Evolutionary conservation across 2,888 invertebrate species (phyloP).

Genomic region (Strigamia maritima): DNA sequence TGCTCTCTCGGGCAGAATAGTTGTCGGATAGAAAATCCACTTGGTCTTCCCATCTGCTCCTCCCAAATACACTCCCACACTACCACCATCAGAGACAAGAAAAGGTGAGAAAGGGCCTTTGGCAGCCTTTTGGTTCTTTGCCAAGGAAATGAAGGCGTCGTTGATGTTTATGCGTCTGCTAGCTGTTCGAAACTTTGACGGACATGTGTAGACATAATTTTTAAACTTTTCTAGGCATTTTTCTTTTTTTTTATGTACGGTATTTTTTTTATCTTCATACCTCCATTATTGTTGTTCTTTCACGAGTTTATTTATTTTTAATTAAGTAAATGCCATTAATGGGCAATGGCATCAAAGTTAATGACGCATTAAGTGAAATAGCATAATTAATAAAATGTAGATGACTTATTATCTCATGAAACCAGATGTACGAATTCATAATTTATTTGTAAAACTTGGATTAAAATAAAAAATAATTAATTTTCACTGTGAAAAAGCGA

Average conservation of each 20-base stretch:
- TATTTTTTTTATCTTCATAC: background rate
- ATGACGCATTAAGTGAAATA: background rate
- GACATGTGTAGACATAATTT: slow-evolving; percentile 1
- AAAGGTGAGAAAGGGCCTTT: slow-evolving; percentile 30
- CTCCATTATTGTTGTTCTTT: background rate
- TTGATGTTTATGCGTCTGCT: slow-evolving; percentile 16
- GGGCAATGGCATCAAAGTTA: background rate
- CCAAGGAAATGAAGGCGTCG: slow-evolving; percentile 30
- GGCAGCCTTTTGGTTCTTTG: slow-evolving; percentile 17
- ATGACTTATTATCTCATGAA: background rate
- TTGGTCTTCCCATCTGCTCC: slow-evolving; percentile 32
- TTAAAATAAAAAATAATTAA: background rate
- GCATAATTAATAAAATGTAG: background rate
- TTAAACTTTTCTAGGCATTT: background rate
- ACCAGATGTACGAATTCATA: background rate
- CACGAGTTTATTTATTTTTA: background rate
- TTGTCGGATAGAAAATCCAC: slow-evolving; percentile 32
- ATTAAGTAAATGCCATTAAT: background rate
- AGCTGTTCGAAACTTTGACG: background rate
- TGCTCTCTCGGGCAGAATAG: slow-evolving; percentile 34
- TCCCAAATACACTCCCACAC: slow-evolving; percentile 29
- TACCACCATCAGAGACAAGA: slow-evolving; percentile 32
- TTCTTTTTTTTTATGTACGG: background rate
- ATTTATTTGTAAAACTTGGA: background rate
- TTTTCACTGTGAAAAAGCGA: background rate